These are phyloP conservation scores for Brachypterus glaber DNA, from an alignment of 2,888 invertebrate genomes.

Conservation along the genomic window DNA sequence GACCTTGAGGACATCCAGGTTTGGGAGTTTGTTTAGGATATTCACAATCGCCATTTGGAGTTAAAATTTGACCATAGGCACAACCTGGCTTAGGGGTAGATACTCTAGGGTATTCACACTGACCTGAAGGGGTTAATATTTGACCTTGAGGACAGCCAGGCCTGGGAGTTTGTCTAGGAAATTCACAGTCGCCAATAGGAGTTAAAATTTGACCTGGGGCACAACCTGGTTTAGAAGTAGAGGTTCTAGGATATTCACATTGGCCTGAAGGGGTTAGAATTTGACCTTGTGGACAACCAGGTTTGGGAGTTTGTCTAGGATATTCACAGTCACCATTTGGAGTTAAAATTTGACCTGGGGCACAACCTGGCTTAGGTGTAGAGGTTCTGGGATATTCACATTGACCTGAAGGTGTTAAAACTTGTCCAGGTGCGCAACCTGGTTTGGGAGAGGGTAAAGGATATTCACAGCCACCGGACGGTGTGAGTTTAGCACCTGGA, in stretches of 20 bases:
- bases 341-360: background rate
- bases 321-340: slow-evolving; percentile 6
- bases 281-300: background rate
- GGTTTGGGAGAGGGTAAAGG: slow-evolving; percentile 6
- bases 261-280: background rate
- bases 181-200: slow-evolving; percentile 1
- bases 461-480: slow-evolving; percentile 7
- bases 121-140: background rate
- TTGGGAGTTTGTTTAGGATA: slow-evolving; percentile 4
- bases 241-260: slow-evolving; percentile 9
- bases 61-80: slow-evolving; percentile 1
- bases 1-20: background rate
- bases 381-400: slow-evolving; percentile 17
- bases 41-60: background rate
- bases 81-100: slow-evolving; percentile 1
- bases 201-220: background rate
- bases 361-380: slow-evolving; percentile 11
- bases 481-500: slow-evolving; percentile 6
- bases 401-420: slow-evolving; percentile 16
- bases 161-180: slow-evolving; percentile 3
- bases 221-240: slow-evolving; percentile 8
- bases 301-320: background rate
- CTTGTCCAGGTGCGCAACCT: slow-evolving; percentile 14
- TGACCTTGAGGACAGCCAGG: background rate
- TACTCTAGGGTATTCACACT: too few species aligned